These are phyloP conservation scores for Spisula subtruncata DNA, from an alignment of 2,888 invertebrate genomes.

Conservation along the genomic window DNA sequence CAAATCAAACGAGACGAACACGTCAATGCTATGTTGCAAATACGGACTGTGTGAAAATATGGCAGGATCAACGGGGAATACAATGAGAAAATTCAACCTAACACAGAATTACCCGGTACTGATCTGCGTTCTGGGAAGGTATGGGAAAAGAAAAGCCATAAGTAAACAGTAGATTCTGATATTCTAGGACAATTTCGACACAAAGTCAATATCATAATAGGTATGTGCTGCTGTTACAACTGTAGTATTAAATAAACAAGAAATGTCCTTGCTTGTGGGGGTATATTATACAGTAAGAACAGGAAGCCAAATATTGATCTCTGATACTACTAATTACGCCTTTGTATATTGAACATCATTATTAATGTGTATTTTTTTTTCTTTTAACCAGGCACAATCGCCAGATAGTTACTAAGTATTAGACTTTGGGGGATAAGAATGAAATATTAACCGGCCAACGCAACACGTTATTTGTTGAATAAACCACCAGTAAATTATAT, in stretches of 20 bases:
- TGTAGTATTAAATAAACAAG: not conserved
- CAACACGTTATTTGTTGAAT: slow-evolving; percentile 4
- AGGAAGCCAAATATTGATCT: not conserved
- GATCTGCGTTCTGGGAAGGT: not conserved
- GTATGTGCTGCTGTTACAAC: not conserved
- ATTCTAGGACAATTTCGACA: no score
- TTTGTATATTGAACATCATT: not conserved
- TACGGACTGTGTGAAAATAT: no score
- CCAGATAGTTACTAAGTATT: not conserved
- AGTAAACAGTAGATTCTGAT: no score
- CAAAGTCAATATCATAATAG: not conserved
- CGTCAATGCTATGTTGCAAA: no score
- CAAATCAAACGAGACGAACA: no score
- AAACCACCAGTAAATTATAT: not conserved
- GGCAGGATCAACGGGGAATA: not conserved
- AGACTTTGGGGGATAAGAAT: not conserved
- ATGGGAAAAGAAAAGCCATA: not conserved
- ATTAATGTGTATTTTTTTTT: not conserved
- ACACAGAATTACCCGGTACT: not conserved
- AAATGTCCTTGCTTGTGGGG: not conserved
- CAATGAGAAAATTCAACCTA: not conserved
- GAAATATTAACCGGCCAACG: no score
- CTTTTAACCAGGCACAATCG: not conserved
- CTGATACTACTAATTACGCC: not conserved
- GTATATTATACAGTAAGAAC: not conserved